Base-by-base conservation (phyloP, 2,113 vertebrate genomes). In the Passer domesticus region DNA sequence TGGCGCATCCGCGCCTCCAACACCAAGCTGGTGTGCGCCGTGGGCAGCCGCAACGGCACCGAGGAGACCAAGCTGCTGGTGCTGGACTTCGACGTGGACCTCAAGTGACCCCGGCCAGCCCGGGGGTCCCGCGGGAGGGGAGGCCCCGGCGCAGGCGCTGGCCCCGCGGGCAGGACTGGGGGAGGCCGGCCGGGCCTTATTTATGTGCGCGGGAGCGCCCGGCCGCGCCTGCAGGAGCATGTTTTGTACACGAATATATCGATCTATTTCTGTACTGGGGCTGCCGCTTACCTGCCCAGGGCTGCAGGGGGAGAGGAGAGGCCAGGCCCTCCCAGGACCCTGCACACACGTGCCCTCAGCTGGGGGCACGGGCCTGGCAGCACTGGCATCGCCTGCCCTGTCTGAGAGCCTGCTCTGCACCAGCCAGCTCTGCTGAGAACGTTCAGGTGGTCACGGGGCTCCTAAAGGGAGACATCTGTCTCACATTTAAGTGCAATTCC, bases 31-130 rank as follows among this genome's bases (percentile, higher is more conserved):
- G 97, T 97, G 25, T 97, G 97, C 0, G 97, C 97, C 0, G 97
- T 97, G 52, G 97, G 97, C 55, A 97, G 97, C 95, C 97, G 97
- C 74, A 97, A 97, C 0, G 97, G 97, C 63, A 97, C 97, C 0
- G 97, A 97, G 91, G 97, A 97, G 91, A 97, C 97, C 81, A 97
- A 97, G 75, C 94, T 97, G 86, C 92, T 97, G 69, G 97, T 97
- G 82, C 95, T 97, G 92, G 97, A 97, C 93, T 97, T 97, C 0
- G 97, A 97, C 0, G 97, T 97, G 84, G 97, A 97, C 66, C 89
- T 94, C 9, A 97, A 97, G 27, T 97, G 96, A 97, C 27, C 62
- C 70, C 15, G 66, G 90, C 58, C 25, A 35, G 80, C 20, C n/a
- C 17, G 16, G 79, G 81, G 41, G 47, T 76, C 72, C 87, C 41